Base-by-base conservation (phyloP, 2,888 invertebrate genomes). In the Habrosyne pyritoides region DNA sequence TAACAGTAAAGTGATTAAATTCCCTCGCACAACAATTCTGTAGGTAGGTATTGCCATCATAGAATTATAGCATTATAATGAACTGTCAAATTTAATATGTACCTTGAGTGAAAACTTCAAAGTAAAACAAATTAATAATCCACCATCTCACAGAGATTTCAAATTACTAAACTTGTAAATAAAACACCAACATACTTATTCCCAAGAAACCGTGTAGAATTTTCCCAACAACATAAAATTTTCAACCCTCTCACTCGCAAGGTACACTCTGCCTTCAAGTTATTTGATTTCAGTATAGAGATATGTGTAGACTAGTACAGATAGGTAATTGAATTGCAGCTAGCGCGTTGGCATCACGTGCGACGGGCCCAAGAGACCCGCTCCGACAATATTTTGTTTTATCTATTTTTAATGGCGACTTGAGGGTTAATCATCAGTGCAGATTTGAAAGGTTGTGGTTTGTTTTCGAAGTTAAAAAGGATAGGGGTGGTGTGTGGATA, bases 401-500 rank as follows among this genome's bases (percentile, higher is more conserved):
- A 90, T 91, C 86, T 89, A 89, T 91, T 91, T 89, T 89, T 90
- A 89, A 91, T 87, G 78, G 80, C 75, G 60, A 72, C 78, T 85
- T 77, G 75, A 80, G 84, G 84, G 87, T 86, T 86, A 86, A 87
- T 89, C 82, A 82, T 82, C 76, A 65, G 79, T 79, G 74, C 72
- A 69, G 82, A 86, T 86, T 86, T 85, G 77, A 82, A 77, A 75
- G 79, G 67, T 69, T 68, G 75, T 59, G 69, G 75, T 79, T 75
- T 75, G 77, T 75, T 76, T 77, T 75, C 60, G 59, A 65, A 56
- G 54, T 69, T 52, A 26, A 64, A 72, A 64, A 67, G 56, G 60
- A 52, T 54, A 55, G 58, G 68, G 70, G 71, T 53, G 60, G 64
- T 71, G 36, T 42, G 7, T 42, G 42, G n/a, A 42, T 42, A 42